These are phyloP conservation scores for Anoplopoma fimbria DNA, from an alignment of 2,113 vertebrate genomes.

Conservation along the genomic window DNA sequence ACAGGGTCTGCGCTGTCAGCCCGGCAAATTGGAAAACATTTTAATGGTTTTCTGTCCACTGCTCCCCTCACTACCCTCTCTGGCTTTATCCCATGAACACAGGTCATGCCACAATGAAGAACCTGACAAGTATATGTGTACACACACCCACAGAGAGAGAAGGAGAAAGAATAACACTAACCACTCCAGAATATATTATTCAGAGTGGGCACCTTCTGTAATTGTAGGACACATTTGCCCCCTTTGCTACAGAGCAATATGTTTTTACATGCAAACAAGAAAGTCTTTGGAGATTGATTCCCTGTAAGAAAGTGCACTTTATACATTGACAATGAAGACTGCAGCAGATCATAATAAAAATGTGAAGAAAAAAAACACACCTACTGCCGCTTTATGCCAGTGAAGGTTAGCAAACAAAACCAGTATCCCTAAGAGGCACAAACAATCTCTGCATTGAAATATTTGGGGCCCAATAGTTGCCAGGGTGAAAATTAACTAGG, in stretches of 20 bases:
- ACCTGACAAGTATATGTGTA: slow-evolving; percentile 57
- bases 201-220: slow-evolving; percentile 36
- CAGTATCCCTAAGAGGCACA: slow-evolving; percentile 5
- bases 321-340: slow-evolving; percentile 13
- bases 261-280: slow-evolving; percentile 47
- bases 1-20: slow-evolving; percentile 75
- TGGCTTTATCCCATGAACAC: slow-evolving; percentile 54
- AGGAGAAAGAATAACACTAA: slow-evolving; percentile 9
- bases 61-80: slow-evolving; percentile 51
- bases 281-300: slow-evolving; percentile 12
- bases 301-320: background rate
- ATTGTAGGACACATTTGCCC: slow-evolving; percentile 32
- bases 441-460: slow-evolving; percentile 34
- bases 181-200: slow-evolving; percentile 24
- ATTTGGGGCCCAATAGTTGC: slow-evolving; percentile 40
- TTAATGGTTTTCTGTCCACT: slow-evolving; percentile 79
- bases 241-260: slow-evolving; percentile 42
- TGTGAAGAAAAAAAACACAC: background rate
- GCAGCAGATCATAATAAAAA: slow-evolving; percentile 1
- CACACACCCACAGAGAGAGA: slow-evolving; percentile 11
- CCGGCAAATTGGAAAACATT: slow-evolving; percentile 83
- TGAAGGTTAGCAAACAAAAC: slow-evolving; percentile 15
- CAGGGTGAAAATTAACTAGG: slow-evolving; percentile 68
- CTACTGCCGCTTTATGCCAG: background rate
- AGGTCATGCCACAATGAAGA: slow-evolving; percentile 57